Conservation (phyloP, 1,140 invertebrate genomes). For the Adoxophyes honmai region DNA sequence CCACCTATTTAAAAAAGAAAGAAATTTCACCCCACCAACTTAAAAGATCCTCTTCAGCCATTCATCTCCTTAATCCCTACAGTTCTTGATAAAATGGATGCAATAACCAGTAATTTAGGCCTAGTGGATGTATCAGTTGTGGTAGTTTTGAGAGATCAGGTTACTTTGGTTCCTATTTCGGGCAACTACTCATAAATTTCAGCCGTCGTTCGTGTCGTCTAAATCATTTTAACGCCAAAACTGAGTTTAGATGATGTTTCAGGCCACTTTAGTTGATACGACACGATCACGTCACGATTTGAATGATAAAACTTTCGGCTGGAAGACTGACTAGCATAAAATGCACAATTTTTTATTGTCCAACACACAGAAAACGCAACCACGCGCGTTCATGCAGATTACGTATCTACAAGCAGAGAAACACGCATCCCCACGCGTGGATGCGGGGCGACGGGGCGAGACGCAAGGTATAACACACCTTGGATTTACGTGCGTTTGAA, state of each 20-base stretch:
- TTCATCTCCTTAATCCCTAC: not conserved
- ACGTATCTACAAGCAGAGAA: no score
- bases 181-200: constrained; percentile 49
- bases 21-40: not conserved
- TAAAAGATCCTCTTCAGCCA: not conserved
- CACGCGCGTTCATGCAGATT: no score
- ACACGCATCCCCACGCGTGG: no score
- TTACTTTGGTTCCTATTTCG: constrained; percentile 43
- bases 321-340: no score
- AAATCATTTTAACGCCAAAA: constrained; percentile 67
- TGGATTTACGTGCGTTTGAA: no score
- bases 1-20: not conserved
- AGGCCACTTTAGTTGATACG: constrained; percentile 23
- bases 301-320: no score
- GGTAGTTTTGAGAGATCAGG: constrained; percentile 20
- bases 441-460: no score
- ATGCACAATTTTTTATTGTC: no score
- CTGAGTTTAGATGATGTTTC: constrained; percentile 39
- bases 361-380: no score
- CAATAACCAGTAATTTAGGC: not conserved
- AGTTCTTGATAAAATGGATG: constrained; percentile 2
- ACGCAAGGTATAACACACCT: no score
- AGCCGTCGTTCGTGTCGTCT: constrained; percentile 39
- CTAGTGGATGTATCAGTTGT: not conserved
- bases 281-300: constrained; percentile 24